A percentile compares a stretch with the other conserved stretches of the same genome.
phyloP scores from a whole-genome alignment of 2,888 invertebrate species.

The Rhamphomyia laevipes region DNA sequence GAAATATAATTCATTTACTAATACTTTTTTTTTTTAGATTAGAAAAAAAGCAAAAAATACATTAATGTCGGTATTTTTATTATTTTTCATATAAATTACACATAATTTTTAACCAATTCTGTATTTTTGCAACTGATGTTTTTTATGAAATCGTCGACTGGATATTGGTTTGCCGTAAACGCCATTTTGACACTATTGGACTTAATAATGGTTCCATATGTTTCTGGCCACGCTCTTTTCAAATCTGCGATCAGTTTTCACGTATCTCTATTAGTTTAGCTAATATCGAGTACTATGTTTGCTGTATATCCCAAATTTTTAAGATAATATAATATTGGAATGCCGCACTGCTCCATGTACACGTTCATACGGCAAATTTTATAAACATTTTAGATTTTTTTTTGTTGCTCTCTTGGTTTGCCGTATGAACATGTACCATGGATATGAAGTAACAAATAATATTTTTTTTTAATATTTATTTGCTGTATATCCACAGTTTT shows the following conservation, averaged over 20 bases:
- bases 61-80: no score
- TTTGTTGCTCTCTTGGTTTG: not conserved
- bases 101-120: no score
- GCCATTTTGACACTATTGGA: not conserved
- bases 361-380: not conserved
- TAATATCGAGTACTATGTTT: not conserved
- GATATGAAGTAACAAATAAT: not conserved
- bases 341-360: not conserved
- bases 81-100: no score
- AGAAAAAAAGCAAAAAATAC: no score
- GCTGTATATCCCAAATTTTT: not conserved
- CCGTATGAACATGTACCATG: not conserved
- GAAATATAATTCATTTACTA: no score
- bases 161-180: not conserved
- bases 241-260: not conserved
- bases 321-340: not conserved
- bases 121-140: no score
- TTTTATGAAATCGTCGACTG: not conserved
- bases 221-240: not conserved
- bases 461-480: not conserved
- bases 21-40: no score
- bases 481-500: not conserved
- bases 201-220: not conserved
- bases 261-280: not conserved
- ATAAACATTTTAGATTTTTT: not conserved